phyloP scores from a whole-genome alignment of 2,888 invertebrate genomes.

The Drosophila imparisetae region DNA sequence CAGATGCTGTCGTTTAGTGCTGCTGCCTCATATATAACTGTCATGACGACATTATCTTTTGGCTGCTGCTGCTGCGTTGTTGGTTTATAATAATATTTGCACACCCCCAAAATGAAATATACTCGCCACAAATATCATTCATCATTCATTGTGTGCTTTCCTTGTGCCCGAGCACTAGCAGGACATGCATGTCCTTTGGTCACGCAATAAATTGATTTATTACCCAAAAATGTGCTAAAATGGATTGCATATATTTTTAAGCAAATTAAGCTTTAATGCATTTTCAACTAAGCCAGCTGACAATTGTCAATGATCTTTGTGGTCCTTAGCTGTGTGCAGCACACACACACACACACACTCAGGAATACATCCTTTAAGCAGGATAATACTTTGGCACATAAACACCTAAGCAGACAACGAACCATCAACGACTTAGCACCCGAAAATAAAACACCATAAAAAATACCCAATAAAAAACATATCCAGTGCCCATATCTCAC shows the following conservation, averaged over 20 bases:
- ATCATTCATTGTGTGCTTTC: constrained; percentile 55
- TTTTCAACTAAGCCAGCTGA: constrained; percentile 34
- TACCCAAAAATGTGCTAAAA: constrained; percentile 39
- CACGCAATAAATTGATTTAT: constrained; percentile 67
- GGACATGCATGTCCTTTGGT: constrained; percentile 23
- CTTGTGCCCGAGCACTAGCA: constrained; percentile 9
- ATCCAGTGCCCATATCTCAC: constrained; percentile 47
- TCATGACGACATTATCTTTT: constrained; percentile 55
- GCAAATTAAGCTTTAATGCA: constrained; percentile 53
- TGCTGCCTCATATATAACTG: constrained; percentile 47
- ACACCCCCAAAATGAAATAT: constrained; percentile 59
- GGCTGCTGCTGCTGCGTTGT: constrained; percentile 14
- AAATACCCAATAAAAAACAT: too few species aligned
- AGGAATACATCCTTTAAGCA: constrained; percentile 46
- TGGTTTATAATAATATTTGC: constrained; percentile 69
- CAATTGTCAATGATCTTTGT: constrained; percentile 38
- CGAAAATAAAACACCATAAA: constrained; percentile 51
- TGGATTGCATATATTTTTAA: constrained; percentile 63
- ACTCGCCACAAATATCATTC: constrained; percentile 69
- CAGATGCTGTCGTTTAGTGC: not conserved
- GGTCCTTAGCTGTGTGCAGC: not conserved
- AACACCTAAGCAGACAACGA: constrained; percentile 65
- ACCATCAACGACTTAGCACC: constrained; percentile 52
- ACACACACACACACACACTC: constrained; percentile 31
- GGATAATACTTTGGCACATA: constrained; percentile 71